phyloP scores from a whole-genome alignment of 1,140 invertebrate species.

The Anthonomus grandis region DNA sequence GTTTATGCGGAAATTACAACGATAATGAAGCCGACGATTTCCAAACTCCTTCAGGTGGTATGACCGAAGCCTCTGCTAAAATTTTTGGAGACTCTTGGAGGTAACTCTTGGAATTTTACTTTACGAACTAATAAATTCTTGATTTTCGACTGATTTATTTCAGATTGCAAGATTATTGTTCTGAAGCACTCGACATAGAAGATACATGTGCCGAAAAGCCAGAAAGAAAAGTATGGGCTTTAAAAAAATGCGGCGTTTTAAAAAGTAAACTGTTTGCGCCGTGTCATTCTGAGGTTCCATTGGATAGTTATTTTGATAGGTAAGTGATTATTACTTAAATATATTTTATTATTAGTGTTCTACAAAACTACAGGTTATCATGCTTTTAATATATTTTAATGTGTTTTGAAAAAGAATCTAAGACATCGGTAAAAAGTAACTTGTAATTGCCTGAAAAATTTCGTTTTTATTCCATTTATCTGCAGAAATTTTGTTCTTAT shows the following conservation, averaged over 20 bases:
- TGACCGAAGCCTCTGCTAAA: slow-evolving; percentile 65
- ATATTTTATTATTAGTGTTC: too few relatives aligned
- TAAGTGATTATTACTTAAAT: too few relatives aligned
- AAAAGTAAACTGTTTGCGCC: slow-evolving; percentile 68
- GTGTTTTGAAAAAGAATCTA: too few relatives aligned
- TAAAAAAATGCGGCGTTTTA: slow-evolving; percentile 68
- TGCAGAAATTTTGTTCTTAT: too few relatives aligned
- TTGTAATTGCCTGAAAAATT: too few relatives aligned
- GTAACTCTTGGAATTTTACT: neutral
- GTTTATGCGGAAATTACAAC: slow-evolving; percentile 90
- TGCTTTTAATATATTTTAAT: too few relatives aligned
- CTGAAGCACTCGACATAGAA: slow-evolving; percentile 52
- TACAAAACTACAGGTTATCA: too few relatives aligned
- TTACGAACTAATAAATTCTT: neutral
- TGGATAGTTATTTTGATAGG: slow-evolving; percentile 50
- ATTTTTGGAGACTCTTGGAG: slow-evolving; percentile 88
- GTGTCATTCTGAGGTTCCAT: slow-evolving; percentile 77
- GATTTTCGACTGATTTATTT: neutral
- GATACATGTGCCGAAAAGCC: slow-evolving; percentile 73
- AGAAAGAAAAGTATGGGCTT: slow-evolving; percentile 74
- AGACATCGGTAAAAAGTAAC: too few relatives aligned
- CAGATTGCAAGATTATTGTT: slow-evolving; percentile 68
- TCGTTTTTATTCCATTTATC: too few relatives aligned
- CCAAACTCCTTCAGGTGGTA: slow-evolving; percentile 73
- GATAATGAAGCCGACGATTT: slow-evolving; percentile 79